A percentile compares a stretch with the other conserved stretches of the same genome.
Evolutionary conservation across 2,113 vertebrate species (phyloP).

Genomic region (Suricata suricatta): DNA sequence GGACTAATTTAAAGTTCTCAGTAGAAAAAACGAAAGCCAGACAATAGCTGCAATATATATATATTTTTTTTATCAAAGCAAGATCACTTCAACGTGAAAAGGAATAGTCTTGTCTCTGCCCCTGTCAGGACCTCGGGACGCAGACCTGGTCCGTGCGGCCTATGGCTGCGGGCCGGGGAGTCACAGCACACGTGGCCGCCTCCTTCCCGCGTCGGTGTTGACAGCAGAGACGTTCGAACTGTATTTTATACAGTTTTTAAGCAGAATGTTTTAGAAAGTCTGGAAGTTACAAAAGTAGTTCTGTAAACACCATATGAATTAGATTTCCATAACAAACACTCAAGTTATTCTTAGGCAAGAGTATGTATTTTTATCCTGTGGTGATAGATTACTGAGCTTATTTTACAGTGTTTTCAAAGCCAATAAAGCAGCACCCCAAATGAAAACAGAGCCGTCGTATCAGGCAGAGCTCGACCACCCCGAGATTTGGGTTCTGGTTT

Average conservation of each 20-base stretch:
- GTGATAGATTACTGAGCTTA: slow-evolving; percentile 44
- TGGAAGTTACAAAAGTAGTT: slow-evolving; percentile 75
- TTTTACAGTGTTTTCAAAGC: slow-evolving; percentile 59
- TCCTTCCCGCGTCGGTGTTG: background rate
- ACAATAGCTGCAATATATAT: slow-evolving; percentile 27
- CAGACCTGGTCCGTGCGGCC: slow-evolving; percentile 49
- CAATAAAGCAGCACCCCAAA: slow-evolving; percentile 61
- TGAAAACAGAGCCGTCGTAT: background rate
- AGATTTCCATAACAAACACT: slow-evolving; percentile 41
- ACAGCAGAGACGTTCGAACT: slow-evolving; percentile 60
- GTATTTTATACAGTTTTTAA: slow-evolving; percentile 30
- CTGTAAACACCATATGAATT: slow-evolving; percentile 71
- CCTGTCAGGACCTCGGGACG: slow-evolving; percentile 36
- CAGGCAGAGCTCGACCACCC: background rate
- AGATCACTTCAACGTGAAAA: slow-evolving; percentile 78
- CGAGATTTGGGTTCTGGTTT: background rate
- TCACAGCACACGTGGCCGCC: background rate
- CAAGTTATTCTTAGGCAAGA: slow-evolving; percentile 30
- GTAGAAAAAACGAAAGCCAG: slow-evolving; percentile 69
- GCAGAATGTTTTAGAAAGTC: slow-evolving; percentile 71
- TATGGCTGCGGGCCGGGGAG: background rate
- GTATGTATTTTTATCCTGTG: background rate
- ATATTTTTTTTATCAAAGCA: slow-evolving; percentile 69
- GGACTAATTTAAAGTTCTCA: slow-evolving; percentile 71
- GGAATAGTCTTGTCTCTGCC: slow-evolving; percentile 65